Percentiles rank a stretch among this genome's conserved stretches.
Conservation (phyloP, 2,113 vertebrate genomes). For the Neodon shergylaensis region DNA sequence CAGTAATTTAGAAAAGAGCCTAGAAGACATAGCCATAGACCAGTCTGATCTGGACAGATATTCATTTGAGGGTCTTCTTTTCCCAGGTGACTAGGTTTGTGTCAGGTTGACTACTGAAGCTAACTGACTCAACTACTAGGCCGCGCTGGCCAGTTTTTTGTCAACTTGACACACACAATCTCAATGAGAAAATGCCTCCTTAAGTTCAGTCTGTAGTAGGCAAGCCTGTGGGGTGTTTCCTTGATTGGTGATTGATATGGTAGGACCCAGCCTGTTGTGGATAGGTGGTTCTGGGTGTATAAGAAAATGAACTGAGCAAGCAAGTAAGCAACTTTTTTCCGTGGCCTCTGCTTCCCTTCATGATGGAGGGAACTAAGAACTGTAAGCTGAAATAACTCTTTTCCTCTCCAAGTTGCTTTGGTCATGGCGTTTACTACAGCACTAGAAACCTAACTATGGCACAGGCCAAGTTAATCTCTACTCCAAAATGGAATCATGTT, state of each 20-base stretch:
- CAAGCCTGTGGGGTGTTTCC: neutral
- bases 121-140: neutral
- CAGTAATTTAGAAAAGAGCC: neutral
- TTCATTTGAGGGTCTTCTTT: neutral
- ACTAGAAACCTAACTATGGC: neutral
- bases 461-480: neutral
- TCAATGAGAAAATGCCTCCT: neutral
- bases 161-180: neutral
- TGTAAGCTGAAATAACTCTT: neutral
- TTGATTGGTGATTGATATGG: neutral
- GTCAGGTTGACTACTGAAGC: neutral
- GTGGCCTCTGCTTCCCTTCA: neutral
- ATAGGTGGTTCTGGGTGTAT: neutral
- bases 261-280: neutral
- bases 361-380: neutral
- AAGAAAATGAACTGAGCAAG: neutral
- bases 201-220: neutral
- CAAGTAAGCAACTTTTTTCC: neutral
- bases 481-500: neutral
- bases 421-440: neutral
- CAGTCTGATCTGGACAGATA: neutral
- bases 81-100: neutral
- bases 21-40: neutral
- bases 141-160: neutral
- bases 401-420: neutral